Conservation (phyloP, 2,888 invertebrate genomes). For the Trachelus tabidus region DNA sequence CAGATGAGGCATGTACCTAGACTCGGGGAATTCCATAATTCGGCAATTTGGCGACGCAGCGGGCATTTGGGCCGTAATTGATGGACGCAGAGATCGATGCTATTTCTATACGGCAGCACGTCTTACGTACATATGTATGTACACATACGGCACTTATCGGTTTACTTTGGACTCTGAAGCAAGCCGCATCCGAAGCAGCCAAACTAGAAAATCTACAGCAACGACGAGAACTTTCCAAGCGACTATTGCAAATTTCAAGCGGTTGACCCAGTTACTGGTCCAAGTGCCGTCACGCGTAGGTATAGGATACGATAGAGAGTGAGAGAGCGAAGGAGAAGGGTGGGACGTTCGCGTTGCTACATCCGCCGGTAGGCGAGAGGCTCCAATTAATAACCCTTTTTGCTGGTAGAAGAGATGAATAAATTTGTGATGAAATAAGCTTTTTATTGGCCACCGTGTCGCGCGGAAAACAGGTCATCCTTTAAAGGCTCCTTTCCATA, state of each 20-base stretch:
- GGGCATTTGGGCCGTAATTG: not conserved
- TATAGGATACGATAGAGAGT: not conserved
- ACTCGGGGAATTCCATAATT: not conserved
- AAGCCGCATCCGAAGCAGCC: not conserved
- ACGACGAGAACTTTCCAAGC: slow-evolving; percentile 9
- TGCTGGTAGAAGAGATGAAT: slow-evolving; percentile 22
- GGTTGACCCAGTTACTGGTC: slow-evolving; percentile 21
- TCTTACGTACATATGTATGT: too few species aligned
- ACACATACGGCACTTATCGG: not conserved
- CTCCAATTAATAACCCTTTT: slow-evolving; percentile 29
- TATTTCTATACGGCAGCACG: too few species aligned
- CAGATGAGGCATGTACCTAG: not conserved
- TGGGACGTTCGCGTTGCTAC: not conserved
- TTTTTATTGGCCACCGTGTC: slow-evolving; percentile 4
- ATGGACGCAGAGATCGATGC: too few species aligned
- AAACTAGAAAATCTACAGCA: not conserved
- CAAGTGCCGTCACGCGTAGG: not conserved
- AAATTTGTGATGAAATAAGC: slow-evolving; percentile 26
- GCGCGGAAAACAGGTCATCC: not conserved
- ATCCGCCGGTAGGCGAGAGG: slow-evolving; percentile 2
- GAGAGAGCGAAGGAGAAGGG: not conserved
- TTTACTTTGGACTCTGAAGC: not conserved
- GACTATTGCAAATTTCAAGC: slow-evolving; percentile 23
- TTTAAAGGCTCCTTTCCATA: not conserved
- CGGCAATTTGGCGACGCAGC: not conserved